These are phyloP conservation scores for Calonectris borealis DNA, from an alignment of 2,113 vertebrate species.

Conservation along the genomic window DNA sequence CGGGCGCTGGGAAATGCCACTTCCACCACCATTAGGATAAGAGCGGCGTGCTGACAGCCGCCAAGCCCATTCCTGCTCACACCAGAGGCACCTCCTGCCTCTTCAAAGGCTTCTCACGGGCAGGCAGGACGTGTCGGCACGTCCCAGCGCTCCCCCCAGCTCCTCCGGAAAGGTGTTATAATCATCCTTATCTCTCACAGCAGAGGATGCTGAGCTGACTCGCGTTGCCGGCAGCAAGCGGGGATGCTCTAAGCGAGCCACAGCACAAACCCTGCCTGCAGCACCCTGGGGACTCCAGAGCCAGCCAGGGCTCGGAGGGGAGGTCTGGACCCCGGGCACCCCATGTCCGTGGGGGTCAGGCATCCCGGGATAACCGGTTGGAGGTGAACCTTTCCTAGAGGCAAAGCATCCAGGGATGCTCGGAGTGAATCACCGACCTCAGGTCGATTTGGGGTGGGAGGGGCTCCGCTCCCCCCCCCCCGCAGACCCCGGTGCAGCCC, in stretches of 20 bases:
- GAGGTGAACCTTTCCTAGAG: background rate
- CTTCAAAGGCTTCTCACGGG: background rate
- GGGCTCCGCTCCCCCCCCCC: too few species aligned
- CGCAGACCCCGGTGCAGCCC: rapidly evolving
- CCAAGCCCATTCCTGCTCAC: background rate
- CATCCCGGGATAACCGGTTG: rapidly evolving
- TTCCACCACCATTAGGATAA: rapidly evolving
- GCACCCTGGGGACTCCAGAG: background rate
- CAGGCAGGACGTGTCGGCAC: background rate
- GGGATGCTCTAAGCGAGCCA: rapidly evolving
- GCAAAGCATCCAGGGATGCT: rapidly evolving
- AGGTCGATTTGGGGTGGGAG: background rate
- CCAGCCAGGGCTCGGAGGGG: rapidly evolving
- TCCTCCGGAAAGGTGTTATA: background rate
- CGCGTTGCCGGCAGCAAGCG: rapidly evolving
- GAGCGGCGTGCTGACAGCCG: background rate
- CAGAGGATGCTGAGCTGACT: background rate
- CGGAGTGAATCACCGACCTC: background rate
- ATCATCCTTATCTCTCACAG: background rate
- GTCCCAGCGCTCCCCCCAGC: rapidly evolving
- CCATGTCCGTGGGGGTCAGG: background rate
- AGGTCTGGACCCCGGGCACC: background rate
- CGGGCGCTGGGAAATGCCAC: background rate
- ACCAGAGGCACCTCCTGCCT: background rate
- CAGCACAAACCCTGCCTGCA: background rate